phyloP scores from a whole-genome alignment of 2,113 vertebrate genomes.

The Chauna torquata region DNA sequence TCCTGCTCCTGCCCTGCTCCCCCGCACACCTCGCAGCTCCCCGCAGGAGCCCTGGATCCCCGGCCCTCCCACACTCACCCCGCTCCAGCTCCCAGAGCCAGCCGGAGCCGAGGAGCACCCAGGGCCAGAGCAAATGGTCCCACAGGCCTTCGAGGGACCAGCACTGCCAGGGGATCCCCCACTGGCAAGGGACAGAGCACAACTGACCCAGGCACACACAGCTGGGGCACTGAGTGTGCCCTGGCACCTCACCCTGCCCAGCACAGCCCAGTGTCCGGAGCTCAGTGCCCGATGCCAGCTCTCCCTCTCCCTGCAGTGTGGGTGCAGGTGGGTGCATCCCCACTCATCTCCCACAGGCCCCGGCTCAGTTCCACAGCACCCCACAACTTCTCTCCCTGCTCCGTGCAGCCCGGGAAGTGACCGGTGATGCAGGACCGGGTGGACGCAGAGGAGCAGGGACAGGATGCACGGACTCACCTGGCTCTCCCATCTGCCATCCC shows the following conservation, averaged over 20 bases:
- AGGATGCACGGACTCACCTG: neutral
- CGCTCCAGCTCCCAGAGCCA: neutral
- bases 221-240: neutral
- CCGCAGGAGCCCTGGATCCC: neutral
- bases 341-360: neutral
- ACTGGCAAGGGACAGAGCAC: neutral
- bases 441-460: neutral
- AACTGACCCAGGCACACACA: neutral
- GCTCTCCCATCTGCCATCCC: neutral
- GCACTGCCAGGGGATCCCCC: accelerated
- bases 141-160: neutral
- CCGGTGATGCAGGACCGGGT: accelerated
- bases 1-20: neutral
- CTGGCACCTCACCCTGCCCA: neutral
- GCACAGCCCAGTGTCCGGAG: neutral
- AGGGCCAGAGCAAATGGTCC: neutral
- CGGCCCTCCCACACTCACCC: accelerated
- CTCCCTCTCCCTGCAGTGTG: accelerated
- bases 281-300: accelerated
- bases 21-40: neutral
- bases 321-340: neutral
- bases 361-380: neutral
- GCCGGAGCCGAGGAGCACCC: neutral
- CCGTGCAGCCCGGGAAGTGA: accelerated
- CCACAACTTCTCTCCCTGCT: neutral